Base-by-base conservation (phyloP, 2,113 vertebrate genomes). In the Entomyzon cyanotis region DNA sequence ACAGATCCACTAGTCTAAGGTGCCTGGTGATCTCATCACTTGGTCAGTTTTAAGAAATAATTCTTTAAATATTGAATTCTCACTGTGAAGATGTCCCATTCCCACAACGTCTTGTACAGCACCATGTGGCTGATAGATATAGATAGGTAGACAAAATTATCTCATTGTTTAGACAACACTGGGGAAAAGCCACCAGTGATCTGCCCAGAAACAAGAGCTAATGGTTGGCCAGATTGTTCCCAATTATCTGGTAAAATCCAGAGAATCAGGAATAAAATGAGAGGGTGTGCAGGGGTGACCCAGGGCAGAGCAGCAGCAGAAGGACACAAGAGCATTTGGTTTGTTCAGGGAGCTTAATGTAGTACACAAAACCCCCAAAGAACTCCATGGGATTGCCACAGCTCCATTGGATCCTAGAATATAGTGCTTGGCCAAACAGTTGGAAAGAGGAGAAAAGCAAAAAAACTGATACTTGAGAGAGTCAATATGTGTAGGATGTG, bases 281-380 rank as follows among this genome's bases (percentile, higher is more conserved):
- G 31, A 2, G 5, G 1, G n/a, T n/a, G n/a, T n/a, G n/a, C n/a
- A n/a, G n/a, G n/a, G n/a, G 39, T 50, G 13, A 15, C 5, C 5
- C 18, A 60, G 14, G 18, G 39, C 11, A 31, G 33, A 82, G 31
- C 4, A 64, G 10, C 10, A 64, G 12, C 30, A 56, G 30, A 10
- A 77, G 15, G 7, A 75, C 6, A 16, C 35, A 42, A 10, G 9
- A 63, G 7, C 3, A 28, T 9, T 44, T 7, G 7, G 2, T 73
- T 64, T 65, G 23, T 12, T 16, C 12, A 49, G 16, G 7, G 11
- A 65, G 10, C 0, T 81, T 35, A 39, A 39, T 35, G 22, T 50
- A 15, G 8, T 12, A 62, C 17, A 52, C 1, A 23, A 37, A 13
- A 47, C 10, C 10, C n/a, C 11, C 23, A n/a, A 65, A 77, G 27